A percentile compares a stretch with the other conserved stretches of the same genome.
These are phyloP conservation scores for Acomys russatus DNA, from an alignment of 2,797 vertebrate species.

Conservation along the genomic window DNA sequence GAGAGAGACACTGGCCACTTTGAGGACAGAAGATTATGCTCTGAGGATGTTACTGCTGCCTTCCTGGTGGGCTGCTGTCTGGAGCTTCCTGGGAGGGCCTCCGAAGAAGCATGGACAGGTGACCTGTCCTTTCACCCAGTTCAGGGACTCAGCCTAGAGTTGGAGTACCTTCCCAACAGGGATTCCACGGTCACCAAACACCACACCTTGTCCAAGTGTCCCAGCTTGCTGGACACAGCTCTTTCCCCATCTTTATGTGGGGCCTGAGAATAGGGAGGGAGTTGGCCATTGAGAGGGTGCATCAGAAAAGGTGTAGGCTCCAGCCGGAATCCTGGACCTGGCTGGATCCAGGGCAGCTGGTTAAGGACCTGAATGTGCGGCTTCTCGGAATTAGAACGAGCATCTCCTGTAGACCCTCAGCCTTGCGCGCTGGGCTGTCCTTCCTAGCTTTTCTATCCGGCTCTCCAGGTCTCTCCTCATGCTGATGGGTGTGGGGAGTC, in stretches of 20 bases:
- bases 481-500: too few relatives aligned
- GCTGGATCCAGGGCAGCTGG: not conserved
- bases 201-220: not conserved
- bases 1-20: not conserved
- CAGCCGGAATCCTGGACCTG: not conserved
- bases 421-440: too few relatives aligned
- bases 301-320: not conserved
- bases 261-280: not conserved
- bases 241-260: not conserved
- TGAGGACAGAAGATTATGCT: not conserved
- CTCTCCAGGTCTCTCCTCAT: too few relatives aligned
- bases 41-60: rapidly evolving
- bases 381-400: rapidly evolving
- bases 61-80: not conserved
- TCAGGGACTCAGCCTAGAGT: not conserved
- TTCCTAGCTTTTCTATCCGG: not conserved
- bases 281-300: not conserved
- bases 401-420: not conserved
- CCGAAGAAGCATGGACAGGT: not conserved
- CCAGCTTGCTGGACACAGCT: not conserved
- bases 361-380: too few relatives aligned
- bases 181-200: not conserved
- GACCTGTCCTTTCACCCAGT: too few relatives aligned
- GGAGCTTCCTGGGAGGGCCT: not conserved
- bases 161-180: not conserved